Conservation (phyloP, 2,797 vertebrate species). For the Labeo calbasu region DNA sequence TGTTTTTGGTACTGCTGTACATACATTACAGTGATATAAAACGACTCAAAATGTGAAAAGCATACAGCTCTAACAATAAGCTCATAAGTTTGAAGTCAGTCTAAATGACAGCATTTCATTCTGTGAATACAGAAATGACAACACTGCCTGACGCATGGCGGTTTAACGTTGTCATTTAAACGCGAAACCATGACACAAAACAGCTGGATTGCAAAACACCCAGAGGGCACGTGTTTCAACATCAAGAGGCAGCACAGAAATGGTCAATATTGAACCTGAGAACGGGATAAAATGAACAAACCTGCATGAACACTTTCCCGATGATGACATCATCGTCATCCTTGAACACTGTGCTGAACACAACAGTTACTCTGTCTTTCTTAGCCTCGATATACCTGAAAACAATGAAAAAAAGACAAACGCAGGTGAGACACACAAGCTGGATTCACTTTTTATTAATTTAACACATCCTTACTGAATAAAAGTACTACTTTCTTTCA, state of each 20-base stretch:
- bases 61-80: background rate
- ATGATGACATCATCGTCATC: slow-evolving; percentile 98
- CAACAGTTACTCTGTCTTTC: slow-evolving; percentile 97
- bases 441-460: background rate
- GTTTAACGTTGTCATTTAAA: slow-evolving; percentile 11
- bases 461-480: no score
- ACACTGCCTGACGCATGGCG: background rate
- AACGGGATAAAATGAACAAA: slow-evolving; percentile 60
- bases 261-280: background rate
- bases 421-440: background rate
- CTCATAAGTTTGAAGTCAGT: background rate
- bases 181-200: background rate
- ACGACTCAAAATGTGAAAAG: background rate
- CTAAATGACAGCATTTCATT: background rate
- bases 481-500: no score
- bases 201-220: background rate
- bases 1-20: background rate
- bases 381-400: slow-evolving; percentile 96
- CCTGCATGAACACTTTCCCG: slow-evolving; percentile 99
- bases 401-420: background rate
- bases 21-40: background rate
- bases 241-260: background rate
- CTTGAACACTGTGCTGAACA: slow-evolving; percentile 99
- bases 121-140: background rate
- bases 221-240: background rate